These are phyloP conservation scores for Sinocyclocheilus rhinocerous DNA, from an alignment of 2,113 vertebrate species.

Conservation along the genomic window DNA sequence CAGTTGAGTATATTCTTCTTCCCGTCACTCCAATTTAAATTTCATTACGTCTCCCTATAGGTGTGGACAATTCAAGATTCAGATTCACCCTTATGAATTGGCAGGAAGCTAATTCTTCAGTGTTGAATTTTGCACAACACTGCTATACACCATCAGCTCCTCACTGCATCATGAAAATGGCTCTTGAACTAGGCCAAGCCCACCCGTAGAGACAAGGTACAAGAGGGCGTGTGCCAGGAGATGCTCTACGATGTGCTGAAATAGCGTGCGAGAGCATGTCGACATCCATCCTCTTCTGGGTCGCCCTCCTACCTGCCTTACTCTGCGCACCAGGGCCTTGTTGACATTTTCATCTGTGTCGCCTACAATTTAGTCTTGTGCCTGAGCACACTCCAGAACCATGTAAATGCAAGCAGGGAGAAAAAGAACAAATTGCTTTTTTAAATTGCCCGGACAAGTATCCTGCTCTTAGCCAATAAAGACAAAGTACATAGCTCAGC, in stretches of 20 bases:
- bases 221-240: slow-evolving; percentile 4
- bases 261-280: slow-evolving; percentile 44
- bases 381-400: slow-evolving; percentile 49
- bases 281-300: slow-evolving; percentile 58
- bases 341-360: slow-evolving; percentile 62
- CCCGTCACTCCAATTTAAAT: not conserved
- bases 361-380: slow-evolving; percentile 56
- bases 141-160: not conserved
- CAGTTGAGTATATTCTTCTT: not conserved
- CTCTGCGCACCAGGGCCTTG: slow-evolving; percentile 45
- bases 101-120: not conserved
- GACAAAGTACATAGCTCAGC: slow-evolving; percentile 51
- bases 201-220: slow-evolving; percentile 1
- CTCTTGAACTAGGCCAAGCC: slow-evolving; percentile 13
- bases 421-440: slow-evolving; percentile 64
- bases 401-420: slow-evolving; percentile 54
- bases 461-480: slow-evolving; percentile 57
- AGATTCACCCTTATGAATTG: not conserved
- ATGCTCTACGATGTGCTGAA: slow-evolving; percentile 40
- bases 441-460: slow-evolving; percentile 63
- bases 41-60: not conserved
- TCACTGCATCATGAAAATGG: not conserved
- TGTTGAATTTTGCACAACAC: not conserved
- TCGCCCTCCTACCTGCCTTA: slow-evolving; percentile 47
- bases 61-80: not conserved